Percentiles rank a stretch among this genome's conserved stretches.
phyloP scores from a whole-genome alignment of 2,888 invertebrate species.

The Mythimna lalbum region DNA sequence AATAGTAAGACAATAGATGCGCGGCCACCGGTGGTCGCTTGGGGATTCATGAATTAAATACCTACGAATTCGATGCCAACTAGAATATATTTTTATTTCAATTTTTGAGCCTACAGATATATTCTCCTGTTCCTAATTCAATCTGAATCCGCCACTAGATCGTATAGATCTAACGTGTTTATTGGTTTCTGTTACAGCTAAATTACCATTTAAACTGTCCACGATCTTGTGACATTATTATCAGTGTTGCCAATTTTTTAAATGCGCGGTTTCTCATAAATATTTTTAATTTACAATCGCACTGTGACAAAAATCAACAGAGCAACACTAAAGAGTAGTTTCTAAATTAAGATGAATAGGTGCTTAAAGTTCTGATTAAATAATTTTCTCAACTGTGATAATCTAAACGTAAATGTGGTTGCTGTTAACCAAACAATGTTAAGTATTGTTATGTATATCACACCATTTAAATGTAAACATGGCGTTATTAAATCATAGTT shows the following conservation, averaged over 20 bases:
- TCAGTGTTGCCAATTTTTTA: conserved; percentile 3
- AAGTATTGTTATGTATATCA: conserved; percentile 45
- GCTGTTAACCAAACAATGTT: conserved; percentile 41
- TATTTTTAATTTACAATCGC: conserved; percentile 8
- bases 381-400: conserved; percentile 62
- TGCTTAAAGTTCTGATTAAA: conserved; percentile 48
- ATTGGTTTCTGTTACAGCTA: conserved; percentile 48
- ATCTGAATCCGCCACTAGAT: conserved; percentile 46
- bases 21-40: too few species aligned
- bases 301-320: conserved; percentile 41
- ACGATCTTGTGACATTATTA: conserved; percentile 15
- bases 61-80: conserved; percentile 15
- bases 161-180: not conserved
- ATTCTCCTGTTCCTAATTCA: not conserved
- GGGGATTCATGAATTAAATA: too few species aligned
- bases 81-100: not conserved
- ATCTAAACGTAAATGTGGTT: conserved; percentile 46
- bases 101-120: not conserved
- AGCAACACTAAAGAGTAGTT: conserved; percentile 7
- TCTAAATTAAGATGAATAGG: conserved; percentile 39
- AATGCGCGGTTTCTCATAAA: not conserved
- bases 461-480: conserved; percentile 46
- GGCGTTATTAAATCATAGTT: conserved; percentile 69
- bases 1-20: too few species aligned
- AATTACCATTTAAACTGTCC: not conserved